phyloP scores from a whole-genome alignment of 35 echinoderm and acorn worm genomes.

The Ophiothrix spiculata region DNA sequence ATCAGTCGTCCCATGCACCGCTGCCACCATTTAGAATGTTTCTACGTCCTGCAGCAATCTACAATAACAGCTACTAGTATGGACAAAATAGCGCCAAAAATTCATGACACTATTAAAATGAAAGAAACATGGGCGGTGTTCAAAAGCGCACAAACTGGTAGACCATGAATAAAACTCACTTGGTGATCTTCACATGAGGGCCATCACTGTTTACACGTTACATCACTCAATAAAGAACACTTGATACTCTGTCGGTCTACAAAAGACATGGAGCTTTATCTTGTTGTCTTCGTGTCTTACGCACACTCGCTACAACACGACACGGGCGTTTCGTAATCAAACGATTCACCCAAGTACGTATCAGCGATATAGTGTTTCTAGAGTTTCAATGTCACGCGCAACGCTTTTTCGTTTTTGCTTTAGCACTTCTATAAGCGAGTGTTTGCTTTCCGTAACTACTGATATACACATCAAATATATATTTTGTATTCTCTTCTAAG shows the following conservation, averaged over 20 bases:
- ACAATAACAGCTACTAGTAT: no score
- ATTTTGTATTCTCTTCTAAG: constrained; percentile 66
- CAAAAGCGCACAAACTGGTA: not conserved
- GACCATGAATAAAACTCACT: not conserved
- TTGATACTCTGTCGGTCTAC: not conserved
- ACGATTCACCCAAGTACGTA: not conserved
- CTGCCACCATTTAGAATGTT: no score
- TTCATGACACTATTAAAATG: no score
- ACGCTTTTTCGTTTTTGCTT: constrained; percentile 75
- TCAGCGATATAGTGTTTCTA: not conserved
- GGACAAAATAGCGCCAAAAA: no score
- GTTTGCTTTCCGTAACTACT: constrained; percentile 69
- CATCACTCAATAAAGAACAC: not conserved
- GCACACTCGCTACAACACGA: constrained; percentile 10
- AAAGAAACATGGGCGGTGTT: not conserved
- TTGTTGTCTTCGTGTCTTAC: not conserved
- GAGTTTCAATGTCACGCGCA: constrained; percentile 69
- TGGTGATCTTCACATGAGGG: not conserved
- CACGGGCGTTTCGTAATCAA: not conserved
- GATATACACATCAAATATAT: constrained; percentile 96
- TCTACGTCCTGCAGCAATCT: no score
- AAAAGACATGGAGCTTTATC: not conserved
- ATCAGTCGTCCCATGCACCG: no score
- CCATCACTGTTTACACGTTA: not conserved
- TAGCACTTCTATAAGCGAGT: constrained; percentile 80